Evolutionary conservation across 1,140 invertebrate genomes (phyloP), one percentile per base, ranked within the genome.

Genomic region (Theocolax elegans): DNA sequence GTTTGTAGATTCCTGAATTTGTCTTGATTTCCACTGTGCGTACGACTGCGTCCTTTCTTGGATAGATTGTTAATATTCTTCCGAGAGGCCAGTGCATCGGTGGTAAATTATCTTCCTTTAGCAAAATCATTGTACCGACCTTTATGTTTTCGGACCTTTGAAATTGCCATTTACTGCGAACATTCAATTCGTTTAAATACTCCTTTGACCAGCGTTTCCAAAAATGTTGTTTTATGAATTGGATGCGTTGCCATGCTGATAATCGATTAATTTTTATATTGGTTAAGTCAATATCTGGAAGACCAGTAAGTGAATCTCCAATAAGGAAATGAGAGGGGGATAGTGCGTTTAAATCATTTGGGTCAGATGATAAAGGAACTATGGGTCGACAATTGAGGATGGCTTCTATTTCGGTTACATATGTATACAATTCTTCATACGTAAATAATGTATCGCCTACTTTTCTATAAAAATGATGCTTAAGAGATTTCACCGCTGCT

Each of bases 171-270:
- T 51, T 51, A 19, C 29, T 48, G 3, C 60, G n/a, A 1, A 3
- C 12, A 19, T 40, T n/a, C 6, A 65, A 12, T 10, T 65, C 15
- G 13, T 40, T 25, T 17, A 65, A 40, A 42, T 65, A 65, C 25
- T 65, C 48, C 13, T 10, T 51, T 1, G 1, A 4, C 48, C 63
- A 65, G 4, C 63, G 25, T 13, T 35, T 53, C 63, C 63, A 65
- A 38, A 53, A 65, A 23, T 49, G 21, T 13, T 65, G 15, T 53
- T 40, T 51, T 3, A 53, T 12, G 2, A 10, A 13, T 15, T 40
- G 15, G 3, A 65, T 35, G 6, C 15, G 17, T 53, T 65, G 63
- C 25, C 31, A 65, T 4, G 1, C 2, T 10, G 46, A 21, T 15
- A 65, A 23, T 17, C 19, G 29, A 27, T 65, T 65, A 7, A 13